Evolutionary conservation across 2,888 invertebrate genomes (phyloP).

Genomic region (Tipula unca): DNA sequence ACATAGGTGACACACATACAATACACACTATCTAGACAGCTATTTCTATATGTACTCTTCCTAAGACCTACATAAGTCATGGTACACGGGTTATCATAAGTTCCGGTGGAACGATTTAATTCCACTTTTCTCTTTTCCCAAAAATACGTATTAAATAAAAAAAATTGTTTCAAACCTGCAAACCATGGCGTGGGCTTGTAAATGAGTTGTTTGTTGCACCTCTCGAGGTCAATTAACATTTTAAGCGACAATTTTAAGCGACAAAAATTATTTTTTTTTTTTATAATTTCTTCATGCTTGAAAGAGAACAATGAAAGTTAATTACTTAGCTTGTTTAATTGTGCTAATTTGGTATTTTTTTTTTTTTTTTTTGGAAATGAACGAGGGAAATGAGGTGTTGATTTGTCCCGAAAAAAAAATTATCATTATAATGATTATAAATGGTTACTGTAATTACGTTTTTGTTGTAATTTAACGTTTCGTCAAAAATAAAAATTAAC

Average conservation of each 20-base stretch:
- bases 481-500: constrained; percentile 14
- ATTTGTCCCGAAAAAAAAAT: neutral
- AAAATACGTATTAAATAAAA: neutral
- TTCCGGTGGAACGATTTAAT: neutral
- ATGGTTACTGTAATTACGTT: neutral
- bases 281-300: neutral
- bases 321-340: constrained; percentile 8
- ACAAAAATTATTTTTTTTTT: neutral
- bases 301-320: neutral
- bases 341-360: neutral
- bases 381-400: constrained; percentile 8
- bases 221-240: constrained; percentile 8
- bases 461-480: constrained; percentile 4
- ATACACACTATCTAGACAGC: neutral
- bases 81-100: neutral
- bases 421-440: neutral
- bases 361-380: constrained; percentile 9
- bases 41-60: neutral
- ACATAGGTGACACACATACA: neutral
- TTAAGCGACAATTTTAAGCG: neutral
- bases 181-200: neutral
- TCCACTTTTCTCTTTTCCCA: neutral
- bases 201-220: neutral
- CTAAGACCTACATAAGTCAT: neutral
- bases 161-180: neutral